Evolutionary conservation across 37 sponge, comb jelly and placozoan genomes (phyloP).

Genomic region (Corticium candelabrum): DNA sequence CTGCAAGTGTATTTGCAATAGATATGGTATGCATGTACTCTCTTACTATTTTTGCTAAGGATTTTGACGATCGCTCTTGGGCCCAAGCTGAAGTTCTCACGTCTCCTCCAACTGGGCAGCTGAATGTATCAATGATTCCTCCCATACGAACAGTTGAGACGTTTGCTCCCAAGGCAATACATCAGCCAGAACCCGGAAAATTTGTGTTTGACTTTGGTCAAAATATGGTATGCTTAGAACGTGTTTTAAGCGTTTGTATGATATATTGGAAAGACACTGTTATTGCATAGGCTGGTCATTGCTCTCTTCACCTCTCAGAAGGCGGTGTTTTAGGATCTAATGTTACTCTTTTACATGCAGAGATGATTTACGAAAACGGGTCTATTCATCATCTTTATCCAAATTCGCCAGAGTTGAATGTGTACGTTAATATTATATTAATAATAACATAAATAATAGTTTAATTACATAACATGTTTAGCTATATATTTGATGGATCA

Average conservation of each 20-base stretch:
- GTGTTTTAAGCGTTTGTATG: background rate
- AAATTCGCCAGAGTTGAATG: too few species aligned
- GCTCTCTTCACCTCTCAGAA: too few species aligned
- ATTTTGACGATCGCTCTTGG: background rate
- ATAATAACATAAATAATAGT: too few species aligned
- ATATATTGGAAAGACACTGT: background rate
- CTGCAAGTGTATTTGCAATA: background rate
- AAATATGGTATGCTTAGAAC: background rate
- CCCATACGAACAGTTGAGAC: background rate
- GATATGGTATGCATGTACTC: background rate
- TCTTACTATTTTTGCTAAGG: too few species aligned
- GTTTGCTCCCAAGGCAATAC: background rate
- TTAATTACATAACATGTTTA: too few species aligned
- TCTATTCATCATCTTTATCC: slow-evolving; percentile 3
- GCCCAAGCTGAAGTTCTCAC: background rate
- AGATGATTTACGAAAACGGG: background rate
- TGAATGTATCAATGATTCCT: background rate
- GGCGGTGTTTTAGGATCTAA: background rate
- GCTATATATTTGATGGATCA: background rate
- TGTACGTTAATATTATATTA: too few species aligned
- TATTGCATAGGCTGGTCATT: too few species aligned
- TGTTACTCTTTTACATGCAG: background rate
- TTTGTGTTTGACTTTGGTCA: slow-evolving; percentile 8
- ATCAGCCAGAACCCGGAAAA: background rate
- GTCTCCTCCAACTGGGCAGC: background rate